phyloP scores from a whole-genome alignment of 1,140 invertebrate genomes.

The Drosophila obscura region DNA sequence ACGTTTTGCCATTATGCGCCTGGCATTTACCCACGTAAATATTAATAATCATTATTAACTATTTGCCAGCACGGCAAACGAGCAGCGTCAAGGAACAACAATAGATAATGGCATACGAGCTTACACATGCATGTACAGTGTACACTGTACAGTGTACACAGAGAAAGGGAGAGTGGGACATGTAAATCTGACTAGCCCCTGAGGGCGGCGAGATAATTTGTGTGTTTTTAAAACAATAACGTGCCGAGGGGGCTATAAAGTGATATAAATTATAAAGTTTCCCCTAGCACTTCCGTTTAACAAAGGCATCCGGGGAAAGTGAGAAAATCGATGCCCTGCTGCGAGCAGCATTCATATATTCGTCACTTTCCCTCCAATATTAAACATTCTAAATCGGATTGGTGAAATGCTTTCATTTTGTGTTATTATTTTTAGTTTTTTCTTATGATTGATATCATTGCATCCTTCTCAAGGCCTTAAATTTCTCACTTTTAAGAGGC shows the following conservation, averaged over 20 bases:
- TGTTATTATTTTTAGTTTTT: no score
- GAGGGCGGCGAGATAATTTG: conserved; percentile 16
- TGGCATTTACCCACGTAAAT: conserved; percentile 43
- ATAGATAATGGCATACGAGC: conserved; percentile 29
- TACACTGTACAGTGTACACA: background rate
- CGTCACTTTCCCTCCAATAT: no score
- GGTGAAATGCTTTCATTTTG: no score
- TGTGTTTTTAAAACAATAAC: conserved; percentile 42
- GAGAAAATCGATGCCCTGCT: no score
- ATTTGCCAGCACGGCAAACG: conserved; percentile 34
- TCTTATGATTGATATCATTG: no score
- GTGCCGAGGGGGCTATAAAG: background rate
- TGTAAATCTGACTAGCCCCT: conserved; percentile 21
- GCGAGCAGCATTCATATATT: no score
- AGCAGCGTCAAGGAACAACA: conserved; percentile 4
- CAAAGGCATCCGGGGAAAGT: no score
- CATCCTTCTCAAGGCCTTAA: no score
- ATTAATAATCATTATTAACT: conserved; percentile 73
- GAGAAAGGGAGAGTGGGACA: conserved; percentile 21
- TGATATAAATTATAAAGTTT: background rate
- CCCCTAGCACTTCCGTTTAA: no score
- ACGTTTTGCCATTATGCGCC: conserved; percentile 46
- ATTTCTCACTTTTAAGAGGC: no score
- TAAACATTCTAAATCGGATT: no score
- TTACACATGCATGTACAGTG: conserved; percentile 4